Percentiles rank a stretch among this genome's conserved stretches.
Evolutionary conservation across 2,113 vertebrate species (phyloP).

Genomic region (Pseudopipra pipra): DNA sequence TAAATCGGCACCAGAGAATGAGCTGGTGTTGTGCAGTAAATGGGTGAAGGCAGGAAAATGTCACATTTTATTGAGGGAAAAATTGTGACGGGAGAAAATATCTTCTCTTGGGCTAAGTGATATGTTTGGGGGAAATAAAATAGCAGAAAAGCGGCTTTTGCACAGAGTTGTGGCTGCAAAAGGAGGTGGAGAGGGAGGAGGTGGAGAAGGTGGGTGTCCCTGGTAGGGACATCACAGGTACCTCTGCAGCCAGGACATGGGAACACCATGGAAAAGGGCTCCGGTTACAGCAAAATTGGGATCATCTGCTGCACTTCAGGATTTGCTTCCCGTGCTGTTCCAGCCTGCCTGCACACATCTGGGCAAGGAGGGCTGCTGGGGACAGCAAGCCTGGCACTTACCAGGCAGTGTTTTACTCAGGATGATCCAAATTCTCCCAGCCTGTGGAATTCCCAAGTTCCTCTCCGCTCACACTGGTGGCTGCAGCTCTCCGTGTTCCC

Average conservation of each 20-base stretch:
- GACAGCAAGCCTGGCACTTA: neutral
- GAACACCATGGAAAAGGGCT: neutral
- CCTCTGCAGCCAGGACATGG: neutral
- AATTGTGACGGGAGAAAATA: neutral
- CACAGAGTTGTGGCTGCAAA: neutral
- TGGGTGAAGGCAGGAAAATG: constrained; percentile 25
- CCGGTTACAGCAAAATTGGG: neutral
- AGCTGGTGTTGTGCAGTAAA: neutral
- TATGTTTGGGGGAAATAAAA: neutral
- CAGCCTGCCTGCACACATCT: neutral
- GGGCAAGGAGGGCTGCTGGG: neutral
- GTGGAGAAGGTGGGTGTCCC: neutral
- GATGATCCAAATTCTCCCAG: neutral
- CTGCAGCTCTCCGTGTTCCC: neutral
- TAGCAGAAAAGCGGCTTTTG: neutral
- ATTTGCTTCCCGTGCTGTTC: neutral
- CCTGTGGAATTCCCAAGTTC: neutral
- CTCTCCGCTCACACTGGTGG: rapidly evolving
- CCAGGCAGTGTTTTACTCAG: neutral
- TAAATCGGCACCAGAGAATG: neutral
- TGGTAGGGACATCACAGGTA: neutral
- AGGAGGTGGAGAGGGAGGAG: neutral
- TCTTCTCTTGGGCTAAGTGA: neutral
- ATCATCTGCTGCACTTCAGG: neutral
- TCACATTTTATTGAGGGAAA: constrained; percentile 28